Conservation (phyloP, 2,113 vertebrate species). For the Microcebus tavaratra region DNA sequence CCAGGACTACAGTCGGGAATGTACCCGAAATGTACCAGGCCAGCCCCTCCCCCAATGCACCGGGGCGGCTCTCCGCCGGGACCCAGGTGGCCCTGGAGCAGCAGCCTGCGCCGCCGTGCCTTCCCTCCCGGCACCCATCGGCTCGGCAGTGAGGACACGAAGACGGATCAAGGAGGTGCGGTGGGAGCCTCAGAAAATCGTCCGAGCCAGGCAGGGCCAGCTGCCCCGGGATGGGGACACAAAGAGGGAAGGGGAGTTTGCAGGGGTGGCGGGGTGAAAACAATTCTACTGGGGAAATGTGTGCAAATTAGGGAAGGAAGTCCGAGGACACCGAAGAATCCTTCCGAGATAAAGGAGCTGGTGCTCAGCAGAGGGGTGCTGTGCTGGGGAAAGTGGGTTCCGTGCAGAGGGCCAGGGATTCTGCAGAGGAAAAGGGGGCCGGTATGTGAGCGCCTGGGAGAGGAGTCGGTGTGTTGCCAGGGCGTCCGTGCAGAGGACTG, state of each 20-base stretch:
- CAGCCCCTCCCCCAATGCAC: slow-evolving; percentile 47
- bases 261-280: neutral
- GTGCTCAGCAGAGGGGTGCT: neutral
- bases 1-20: neutral
- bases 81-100: neutral
- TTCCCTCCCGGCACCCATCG: neutral
- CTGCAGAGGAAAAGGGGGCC: neutral
- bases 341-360: neutral
- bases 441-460: neutral
- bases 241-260: slow-evolving; percentile 9
- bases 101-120: neutral
- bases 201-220: neutral
- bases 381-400: neutral
- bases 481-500: neutral
- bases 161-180: neutral
- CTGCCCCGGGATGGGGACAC: neutral
- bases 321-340: neutral
- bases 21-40: slow-evolving; percentile 1
- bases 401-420: neutral
- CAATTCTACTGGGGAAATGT: neutral
- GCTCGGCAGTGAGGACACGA: neutral
- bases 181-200: neutral
- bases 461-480: neutral
- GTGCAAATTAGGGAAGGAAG: neutral
- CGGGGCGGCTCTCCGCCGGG: neutral